Percentiles rank a stretch among this genome's conserved stretches.
Conservation (phyloP, 1,140 invertebrate species). For the Belonocnema kinseyi region DNA sequence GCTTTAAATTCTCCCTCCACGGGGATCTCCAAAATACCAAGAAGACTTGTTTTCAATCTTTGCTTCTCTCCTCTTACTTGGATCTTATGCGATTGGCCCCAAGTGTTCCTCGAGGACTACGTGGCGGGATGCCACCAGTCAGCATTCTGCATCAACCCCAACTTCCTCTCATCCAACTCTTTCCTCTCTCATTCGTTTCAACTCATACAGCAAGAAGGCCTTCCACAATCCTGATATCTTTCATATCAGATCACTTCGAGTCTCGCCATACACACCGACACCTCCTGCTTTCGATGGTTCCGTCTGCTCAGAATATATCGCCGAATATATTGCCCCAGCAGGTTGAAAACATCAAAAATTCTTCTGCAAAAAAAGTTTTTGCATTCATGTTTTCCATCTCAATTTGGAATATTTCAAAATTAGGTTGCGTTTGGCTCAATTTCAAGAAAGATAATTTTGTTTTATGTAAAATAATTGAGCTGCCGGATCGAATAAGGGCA, state of each 20-base stretch:
- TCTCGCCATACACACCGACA: constrained; percentile 19
- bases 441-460: no score
- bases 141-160: constrained; percentile 37
- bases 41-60: constrained; percentile 16
- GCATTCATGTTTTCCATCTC: neutral
- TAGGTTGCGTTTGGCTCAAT: no score
- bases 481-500: no score
- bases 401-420: neutral
- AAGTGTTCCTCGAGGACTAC: constrained; percentile 30
- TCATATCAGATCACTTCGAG: constrained; percentile 26
- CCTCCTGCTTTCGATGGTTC: neutral
- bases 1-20: neutral
- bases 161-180: constrained; percentile 12
- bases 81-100: constrained; percentile 39
- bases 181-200: constrained; percentile 29
- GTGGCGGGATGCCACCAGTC: constrained; percentile 35
- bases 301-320: constrained; percentile 5
- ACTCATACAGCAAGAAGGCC: neutral
- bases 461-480: no score
- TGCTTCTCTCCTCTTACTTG: neutral
- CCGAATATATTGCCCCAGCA: neutral
- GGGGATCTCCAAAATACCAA: neutral
- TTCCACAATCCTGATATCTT: constrained; percentile 19
- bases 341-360: neutral
- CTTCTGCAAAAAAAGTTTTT: neutral